phyloP scores from a whole-genome alignment of 2,113 vertebrate species.

The Ellobius talpinus region DNA sequence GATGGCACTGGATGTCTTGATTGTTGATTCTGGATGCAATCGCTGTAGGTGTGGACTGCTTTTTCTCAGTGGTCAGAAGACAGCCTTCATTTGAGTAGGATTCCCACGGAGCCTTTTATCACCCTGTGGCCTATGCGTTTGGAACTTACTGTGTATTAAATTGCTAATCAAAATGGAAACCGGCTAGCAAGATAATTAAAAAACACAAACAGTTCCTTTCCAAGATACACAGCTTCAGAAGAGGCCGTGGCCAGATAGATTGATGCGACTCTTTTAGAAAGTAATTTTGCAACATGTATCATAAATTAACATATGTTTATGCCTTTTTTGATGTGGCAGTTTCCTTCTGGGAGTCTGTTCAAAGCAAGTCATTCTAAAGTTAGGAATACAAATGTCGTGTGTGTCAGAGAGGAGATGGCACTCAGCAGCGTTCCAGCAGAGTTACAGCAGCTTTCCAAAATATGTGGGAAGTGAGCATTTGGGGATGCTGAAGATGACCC shows the following conservation, averaged over 20 bases:
- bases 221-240: not conserved
- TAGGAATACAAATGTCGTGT: not conserved
- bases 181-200: constrained; percentile 13
- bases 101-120: not conserved
- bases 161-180: constrained; percentile 34
- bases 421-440: not conserved
- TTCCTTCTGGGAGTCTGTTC: constrained; percentile 39
- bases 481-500: not conserved
- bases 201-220: not conserved
- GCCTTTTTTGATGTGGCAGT: not conserved
- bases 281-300: not conserved
- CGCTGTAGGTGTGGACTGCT: not conserved
- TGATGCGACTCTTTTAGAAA: constrained; percentile 30
- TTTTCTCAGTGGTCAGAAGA: not conserved
- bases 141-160: not conserved
- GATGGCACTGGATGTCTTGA: constrained; percentile 26
- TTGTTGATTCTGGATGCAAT: not conserved
- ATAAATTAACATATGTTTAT: not conserved
- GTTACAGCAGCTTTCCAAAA: not conserved
- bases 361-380: constrained; percentile 41
- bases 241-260: not conserved
- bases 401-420: not conserved
- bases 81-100: not conserved
- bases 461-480: not conserved
- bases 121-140: not conserved